These are phyloP conservation scores for Agrypnus murinus DNA, from an alignment of 2,888 invertebrate species.

Conservation along the genomic window DNA sequence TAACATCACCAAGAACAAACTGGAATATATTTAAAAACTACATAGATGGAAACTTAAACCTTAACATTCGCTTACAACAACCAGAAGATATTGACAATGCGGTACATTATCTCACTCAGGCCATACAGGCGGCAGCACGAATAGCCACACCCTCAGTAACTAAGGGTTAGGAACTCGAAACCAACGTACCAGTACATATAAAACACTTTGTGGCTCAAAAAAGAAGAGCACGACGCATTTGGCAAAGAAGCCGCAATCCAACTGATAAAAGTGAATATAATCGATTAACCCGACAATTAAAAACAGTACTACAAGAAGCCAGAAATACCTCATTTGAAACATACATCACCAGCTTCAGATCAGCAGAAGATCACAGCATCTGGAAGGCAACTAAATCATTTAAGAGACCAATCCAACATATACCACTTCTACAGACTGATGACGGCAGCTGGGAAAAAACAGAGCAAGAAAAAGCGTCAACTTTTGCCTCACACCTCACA, in stretches of 20 bases:
- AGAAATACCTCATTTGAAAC: constrained; percentile 37
- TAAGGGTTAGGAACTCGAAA: background rate
- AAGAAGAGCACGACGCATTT: constrained; percentile 8
- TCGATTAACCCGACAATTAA: constrained; percentile 13
- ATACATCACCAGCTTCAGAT: constrained; percentile 35
- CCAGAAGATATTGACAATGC: constrained; percentile 2
- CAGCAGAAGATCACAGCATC: too few species aligned
- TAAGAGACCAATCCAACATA: constrained; percentile 23
- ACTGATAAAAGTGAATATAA: constrained; percentile 23
- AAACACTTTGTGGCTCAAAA: constrained; percentile 19
- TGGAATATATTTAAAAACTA: background rate
- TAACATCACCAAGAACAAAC: constrained; percentile 6
- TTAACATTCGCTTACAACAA: background rate
- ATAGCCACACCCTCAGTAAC: too few species aligned
- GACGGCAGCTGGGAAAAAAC: constrained; percentile 38
- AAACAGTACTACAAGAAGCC: constrained; percentile 20
- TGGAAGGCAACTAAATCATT: constrained; percentile 43
- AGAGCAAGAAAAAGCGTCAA: constrained; percentile 35
- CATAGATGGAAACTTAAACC: constrained; percentile 11
- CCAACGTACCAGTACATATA: constrained; percentile 9
- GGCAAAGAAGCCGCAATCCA: constrained; percentile 28
- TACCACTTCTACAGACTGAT: constrained; percentile 34
- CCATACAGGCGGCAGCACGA: too few species aligned
- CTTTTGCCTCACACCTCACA: constrained; percentile 34
- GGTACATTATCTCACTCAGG: background rate